Evolutionary conservation across 2,888 invertebrate genomes (phyloP).

Genomic region (Cepaea hortensis): DNA sequence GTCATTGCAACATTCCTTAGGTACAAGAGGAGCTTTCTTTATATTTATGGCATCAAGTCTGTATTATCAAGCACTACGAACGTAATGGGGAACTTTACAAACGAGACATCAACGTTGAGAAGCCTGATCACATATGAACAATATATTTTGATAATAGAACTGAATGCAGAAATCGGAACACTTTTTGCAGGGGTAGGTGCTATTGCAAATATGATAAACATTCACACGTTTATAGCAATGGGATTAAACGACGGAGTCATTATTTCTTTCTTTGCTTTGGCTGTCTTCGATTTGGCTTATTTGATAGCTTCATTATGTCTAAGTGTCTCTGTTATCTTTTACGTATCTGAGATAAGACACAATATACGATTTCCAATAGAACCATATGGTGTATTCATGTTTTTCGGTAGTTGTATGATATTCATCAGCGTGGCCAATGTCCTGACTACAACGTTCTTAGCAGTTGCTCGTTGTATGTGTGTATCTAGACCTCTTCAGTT

Average conservation of each 20-base stretch:
- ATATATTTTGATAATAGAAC: background rate
- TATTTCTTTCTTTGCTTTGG: slow-evolving; percentile 1
- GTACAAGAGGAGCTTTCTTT: too few species aligned
- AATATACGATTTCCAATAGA: background rate
- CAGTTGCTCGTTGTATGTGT: slow-evolving; percentile 17
- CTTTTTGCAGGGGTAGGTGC: background rate
- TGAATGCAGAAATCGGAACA: background rate
- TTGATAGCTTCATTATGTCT: background rate
- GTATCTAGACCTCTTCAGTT: slow-evolving; percentile 35
- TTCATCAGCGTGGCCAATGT: background rate
- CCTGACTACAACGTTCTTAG: slow-evolving; percentile 18
- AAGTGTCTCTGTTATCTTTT: too few species aligned
- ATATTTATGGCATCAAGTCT: too few species aligned
- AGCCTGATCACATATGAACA: background rate
- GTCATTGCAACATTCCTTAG: too few species aligned
- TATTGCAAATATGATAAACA: slow-evolving; percentile 3
- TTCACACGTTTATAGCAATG: slow-evolving; percentile 17
- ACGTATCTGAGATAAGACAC: background rate
- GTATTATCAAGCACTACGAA: too few species aligned
- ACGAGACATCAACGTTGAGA: too few species aligned
- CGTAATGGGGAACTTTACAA: too few species aligned
- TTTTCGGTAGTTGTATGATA: background rate
- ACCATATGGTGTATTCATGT: background rate
- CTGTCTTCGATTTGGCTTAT: background rate
- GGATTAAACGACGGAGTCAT: slow-evolving; percentile 18